Conservation (phyloP, 2,888 invertebrate species). For the Seladonia tumulorum region DNA sequence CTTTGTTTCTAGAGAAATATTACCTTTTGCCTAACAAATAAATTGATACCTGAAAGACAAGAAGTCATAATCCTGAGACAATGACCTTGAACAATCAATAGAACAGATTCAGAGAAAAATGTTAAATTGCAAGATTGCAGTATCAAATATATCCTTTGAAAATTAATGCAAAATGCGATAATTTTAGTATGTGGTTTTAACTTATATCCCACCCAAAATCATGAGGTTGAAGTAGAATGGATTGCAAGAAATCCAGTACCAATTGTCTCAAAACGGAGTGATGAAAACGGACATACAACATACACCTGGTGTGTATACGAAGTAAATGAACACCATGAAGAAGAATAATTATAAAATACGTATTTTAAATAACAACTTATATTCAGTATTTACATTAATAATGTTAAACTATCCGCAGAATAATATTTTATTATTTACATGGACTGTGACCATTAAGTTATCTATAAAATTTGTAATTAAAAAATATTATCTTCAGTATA, state of each 20-base stretch:
- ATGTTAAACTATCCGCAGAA: background rate
- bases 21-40: background rate
- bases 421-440: constrained; percentile 12
- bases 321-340: constrained; percentile 23
- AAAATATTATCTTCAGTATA: background rate
- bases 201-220: constrained; percentile 16
- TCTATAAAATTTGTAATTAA: constrained; percentile 12
- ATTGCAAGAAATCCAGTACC: constrained; percentile 28
- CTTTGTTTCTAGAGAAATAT: background rate
- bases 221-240: constrained; percentile 1
- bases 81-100: background rate
- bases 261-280: constrained; percentile 26
- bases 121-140: background rate
- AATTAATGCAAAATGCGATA: constrained; percentile 16
- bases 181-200: constrained; percentile 36
- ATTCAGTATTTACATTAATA: constrained; percentile 13
- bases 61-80: background rate
- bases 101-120: background rate
- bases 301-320: constrained; percentile 8
- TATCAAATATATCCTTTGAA: background rate
- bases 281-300: background rate
- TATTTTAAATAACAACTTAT: background rate
- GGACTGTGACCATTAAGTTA: constrained; percentile 16
- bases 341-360: constrained; percentile 2
- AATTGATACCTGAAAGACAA: background rate